Evolutionary conservation across 2,797 vertebrate genomes (phyloP).

Genomic region (Manis javanica): DNA sequence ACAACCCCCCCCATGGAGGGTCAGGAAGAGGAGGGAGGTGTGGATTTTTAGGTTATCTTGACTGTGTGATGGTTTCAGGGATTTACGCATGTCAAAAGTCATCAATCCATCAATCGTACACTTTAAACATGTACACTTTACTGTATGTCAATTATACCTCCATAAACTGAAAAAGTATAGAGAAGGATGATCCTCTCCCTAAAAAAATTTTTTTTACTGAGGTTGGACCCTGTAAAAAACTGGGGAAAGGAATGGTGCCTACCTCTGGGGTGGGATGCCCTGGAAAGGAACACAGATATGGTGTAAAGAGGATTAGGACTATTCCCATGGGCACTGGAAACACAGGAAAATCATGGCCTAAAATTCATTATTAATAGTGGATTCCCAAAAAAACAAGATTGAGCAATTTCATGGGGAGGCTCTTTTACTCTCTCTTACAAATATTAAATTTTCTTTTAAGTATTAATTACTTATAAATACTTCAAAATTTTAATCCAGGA

Average conservation of each 20-base stretch:
- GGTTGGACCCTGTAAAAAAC: background rate
- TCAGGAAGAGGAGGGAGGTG: too few relatives aligned
- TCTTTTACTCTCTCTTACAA: constrained; percentile 58
- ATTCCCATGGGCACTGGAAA: background rate
- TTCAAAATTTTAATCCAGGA: constrained; percentile 53
- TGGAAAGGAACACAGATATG: background rate
- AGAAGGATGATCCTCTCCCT: too few relatives aligned
- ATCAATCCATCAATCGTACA: too few relatives aligned
- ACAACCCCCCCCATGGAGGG: too few relatives aligned
- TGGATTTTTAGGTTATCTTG: too few relatives aligned
- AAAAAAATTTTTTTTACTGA: background rate
- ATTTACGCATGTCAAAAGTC: too few relatives aligned
- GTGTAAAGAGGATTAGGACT: background rate
- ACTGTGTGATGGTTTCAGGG: too few relatives aligned
- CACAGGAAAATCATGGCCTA: background rate
- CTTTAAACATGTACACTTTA: too few relatives aligned
- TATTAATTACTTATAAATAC: background rate
- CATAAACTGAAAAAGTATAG: too few relatives aligned
- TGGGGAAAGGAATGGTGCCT: background rate
- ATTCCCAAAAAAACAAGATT: constrained; percentile 1
- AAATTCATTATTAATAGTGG: background rate
- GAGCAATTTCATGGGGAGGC: background rate
- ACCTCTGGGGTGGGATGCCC: background rate
- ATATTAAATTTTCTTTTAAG: constrained; percentile 20
- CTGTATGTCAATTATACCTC: too few relatives aligned